phyloP scores from a whole-genome alignment of 2,888 invertebrate genomes.

The Chrysopilus asiliformis region DNA sequence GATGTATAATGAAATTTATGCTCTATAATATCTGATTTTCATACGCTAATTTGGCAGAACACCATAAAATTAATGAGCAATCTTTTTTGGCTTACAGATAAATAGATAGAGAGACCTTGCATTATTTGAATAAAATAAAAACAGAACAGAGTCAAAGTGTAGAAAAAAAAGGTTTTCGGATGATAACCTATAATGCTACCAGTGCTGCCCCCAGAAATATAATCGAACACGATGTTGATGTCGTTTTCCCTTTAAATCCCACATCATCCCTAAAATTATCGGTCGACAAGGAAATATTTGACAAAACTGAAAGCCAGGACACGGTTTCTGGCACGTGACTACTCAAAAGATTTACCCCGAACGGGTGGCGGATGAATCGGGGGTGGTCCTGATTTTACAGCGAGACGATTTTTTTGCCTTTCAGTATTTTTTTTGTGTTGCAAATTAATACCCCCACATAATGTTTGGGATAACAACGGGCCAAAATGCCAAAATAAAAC shows the following conservation, averaged over 20 bases:
- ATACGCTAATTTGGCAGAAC: slow-evolving; percentile 14
- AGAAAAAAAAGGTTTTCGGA: too few relatives aligned
- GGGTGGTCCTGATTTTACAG: background rate
- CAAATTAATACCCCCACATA: too few relatives aligned
- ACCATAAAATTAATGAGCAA: slow-evolving; percentile 14
- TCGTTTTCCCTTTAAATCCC: slow-evolving; percentile 11
- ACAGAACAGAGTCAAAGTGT: too few relatives aligned
- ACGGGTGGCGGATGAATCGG: slow-evolving; percentile 2
- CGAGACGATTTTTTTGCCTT: too few relatives aligned
- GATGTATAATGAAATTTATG: too few relatives aligned
- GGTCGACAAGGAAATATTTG: slow-evolving; percentile 13
- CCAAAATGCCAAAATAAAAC: too few relatives aligned
- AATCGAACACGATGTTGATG: too few relatives aligned
- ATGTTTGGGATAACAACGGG: too few relatives aligned
- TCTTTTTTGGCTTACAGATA: slow-evolving; percentile 3
- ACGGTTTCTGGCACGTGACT: slow-evolving; percentile 12
- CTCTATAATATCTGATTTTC: slow-evolving; percentile 16
- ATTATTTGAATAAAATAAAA: too few relatives aligned
- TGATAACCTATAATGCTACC: too few relatives aligned
- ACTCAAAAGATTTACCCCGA: slow-evolving; percentile 12
- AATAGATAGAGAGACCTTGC: too few relatives aligned
- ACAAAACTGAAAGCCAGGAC: slow-evolving; percentile 10
- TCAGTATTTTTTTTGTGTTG: too few relatives aligned
- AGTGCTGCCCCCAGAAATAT: background rate
- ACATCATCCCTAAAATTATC: slow-evolving; percentile 14